These are phyloP conservation scores for Zoroaster sp. DNA, from an alignment of 53 echinoderm and acorn worm species.

Conservation along the genomic window DNA sequence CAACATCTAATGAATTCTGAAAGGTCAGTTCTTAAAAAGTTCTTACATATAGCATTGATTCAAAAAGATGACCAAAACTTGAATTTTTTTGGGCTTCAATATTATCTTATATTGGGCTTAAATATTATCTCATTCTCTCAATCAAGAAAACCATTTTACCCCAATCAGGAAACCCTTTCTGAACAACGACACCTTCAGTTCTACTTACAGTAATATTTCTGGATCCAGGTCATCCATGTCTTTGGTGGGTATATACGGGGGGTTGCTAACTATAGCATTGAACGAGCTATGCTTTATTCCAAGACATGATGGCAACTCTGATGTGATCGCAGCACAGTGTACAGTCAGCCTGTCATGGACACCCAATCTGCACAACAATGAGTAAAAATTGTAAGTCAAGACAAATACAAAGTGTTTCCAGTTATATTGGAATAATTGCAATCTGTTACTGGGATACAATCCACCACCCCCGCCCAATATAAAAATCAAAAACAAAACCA, in stretches of 20 bases:
- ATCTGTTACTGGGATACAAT: not conserved
- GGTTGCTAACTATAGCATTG: conserved; percentile 92
- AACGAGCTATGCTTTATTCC: not conserved
- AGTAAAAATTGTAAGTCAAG: not conserved
- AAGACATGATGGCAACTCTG: conserved; percentile 36
- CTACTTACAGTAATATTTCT: conserved; percentile 69
- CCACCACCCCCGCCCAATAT: not conserved
- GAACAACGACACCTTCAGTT: not conserved
- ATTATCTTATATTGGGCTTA: not conserved
- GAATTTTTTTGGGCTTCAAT: not conserved
- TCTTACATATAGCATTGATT: too few species aligned
- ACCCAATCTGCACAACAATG: conserved; percentile 49
- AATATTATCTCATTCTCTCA: not conserved
- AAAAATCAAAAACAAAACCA: too few species aligned
- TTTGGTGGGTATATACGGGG: conserved; percentile 74
- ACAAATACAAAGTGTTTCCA: not conserved
- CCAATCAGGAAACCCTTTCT: too few species aligned
- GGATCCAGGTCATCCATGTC: conserved; percentile 76
- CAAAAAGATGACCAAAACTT: not conserved
- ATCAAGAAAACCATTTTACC: too few species aligned
- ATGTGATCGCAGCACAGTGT: conserved; percentile 43
- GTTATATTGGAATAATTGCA: not conserved
- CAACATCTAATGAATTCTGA: not conserved
- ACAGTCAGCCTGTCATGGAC: conserved; percentile 59
- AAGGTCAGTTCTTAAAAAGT: not conserved